Base-by-base conservation (phyloP, 2,797 vertebrate species). In the Enteromius radiatus region DNA sequence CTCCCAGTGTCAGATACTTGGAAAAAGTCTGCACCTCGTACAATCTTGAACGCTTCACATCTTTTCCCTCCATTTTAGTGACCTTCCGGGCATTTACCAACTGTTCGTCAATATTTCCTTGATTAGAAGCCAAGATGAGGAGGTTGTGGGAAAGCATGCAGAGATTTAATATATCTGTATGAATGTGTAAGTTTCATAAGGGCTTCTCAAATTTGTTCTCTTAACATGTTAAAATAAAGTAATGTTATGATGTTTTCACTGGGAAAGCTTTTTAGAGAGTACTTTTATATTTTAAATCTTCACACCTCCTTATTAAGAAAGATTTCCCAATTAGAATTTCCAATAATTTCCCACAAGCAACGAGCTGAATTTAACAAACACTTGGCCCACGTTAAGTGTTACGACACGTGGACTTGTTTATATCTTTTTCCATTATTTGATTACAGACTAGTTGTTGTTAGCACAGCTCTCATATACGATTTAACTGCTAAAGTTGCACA, bases 101-200 rank as follows among this genome's bases (percentile, higher is more conserved):
- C 14, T 81, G 28, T 49, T 74, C 43, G 2, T 81, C 56, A 81
- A 38, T 73, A 64, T 81, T 38, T 74, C 69, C 69, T 81, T 52
- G 69, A 81, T 64, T 49, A 63, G 28, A 38, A 12, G 31, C 69
- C 69, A 81, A 81, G 21, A 74, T 11, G 56, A 64, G n/a, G 79
- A 81, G 56, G 69, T 38, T 64, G 49, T 45, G 38, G 5, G 78
- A 36, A 63, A 74, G n/a, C 49, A 21, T 36, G 69, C 8, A 45
- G n/a, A 64, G 9, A 38, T 77, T 64, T 47, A 31, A 63, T 26
- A 49, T 49, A 2, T 49, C 38, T 17, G 14, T 45, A 31, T 33
- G 5, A 80, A 36, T 59, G 52, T 70, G 19, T 31, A 59, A 2
- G 12, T 80, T 79, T 43, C 6, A 45, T 59, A 9, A 45, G 6